phyloP scores from a whole-genome alignment of 2,888 invertebrate species.

The Yponomeuta malinellus region DNA sequence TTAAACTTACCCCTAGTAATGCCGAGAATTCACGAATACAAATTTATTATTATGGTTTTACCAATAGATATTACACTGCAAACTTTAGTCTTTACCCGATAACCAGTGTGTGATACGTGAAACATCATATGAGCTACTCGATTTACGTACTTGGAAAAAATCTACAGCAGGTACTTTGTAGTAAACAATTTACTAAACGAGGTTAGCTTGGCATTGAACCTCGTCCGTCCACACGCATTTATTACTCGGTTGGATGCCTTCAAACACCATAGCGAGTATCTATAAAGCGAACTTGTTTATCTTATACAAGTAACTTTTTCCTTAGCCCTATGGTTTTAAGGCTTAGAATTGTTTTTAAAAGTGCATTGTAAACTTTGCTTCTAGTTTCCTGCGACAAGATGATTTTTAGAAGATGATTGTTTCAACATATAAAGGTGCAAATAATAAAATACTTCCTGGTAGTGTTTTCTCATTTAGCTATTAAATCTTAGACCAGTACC shows the following conservation, averaged over 20 bases:
- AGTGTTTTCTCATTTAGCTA: slow-evolving; percentile 35
- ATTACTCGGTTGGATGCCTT: slow-evolving; percentile 11
- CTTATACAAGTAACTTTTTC: neutral
- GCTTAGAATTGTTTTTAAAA: neutral
- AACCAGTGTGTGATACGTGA: no score
- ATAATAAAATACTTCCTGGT: slow-evolving; percentile 38
- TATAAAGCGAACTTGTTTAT: neutral
- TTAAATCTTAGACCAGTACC: slow-evolving; percentile 21
- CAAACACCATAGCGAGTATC: slow-evolving; percentile 7
- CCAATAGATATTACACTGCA: no score
- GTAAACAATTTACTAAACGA: slow-evolving; percentile 2
- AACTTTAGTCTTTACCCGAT: no score
- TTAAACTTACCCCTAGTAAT: no score
- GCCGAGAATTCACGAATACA: no score
- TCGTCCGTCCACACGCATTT: slow-evolving; percentile 13
- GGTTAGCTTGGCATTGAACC: slow-evolving; percentile 12
- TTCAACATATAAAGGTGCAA: slow-evolving; percentile 13
- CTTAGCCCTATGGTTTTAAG: neutral
- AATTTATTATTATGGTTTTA: no score
- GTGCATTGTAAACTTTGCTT: neutral
- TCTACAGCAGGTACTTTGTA: neutral
- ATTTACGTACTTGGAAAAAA: neutral
- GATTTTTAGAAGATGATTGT: slow-evolving; percentile 11
- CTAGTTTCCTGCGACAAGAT: slow-evolving; percentile 13
- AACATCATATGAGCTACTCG: neutral